These are phyloP conservation scores for Corythaeola cristata DNA, from an alignment of 2,113 vertebrate species.

Conservation along the genomic window DNA sequence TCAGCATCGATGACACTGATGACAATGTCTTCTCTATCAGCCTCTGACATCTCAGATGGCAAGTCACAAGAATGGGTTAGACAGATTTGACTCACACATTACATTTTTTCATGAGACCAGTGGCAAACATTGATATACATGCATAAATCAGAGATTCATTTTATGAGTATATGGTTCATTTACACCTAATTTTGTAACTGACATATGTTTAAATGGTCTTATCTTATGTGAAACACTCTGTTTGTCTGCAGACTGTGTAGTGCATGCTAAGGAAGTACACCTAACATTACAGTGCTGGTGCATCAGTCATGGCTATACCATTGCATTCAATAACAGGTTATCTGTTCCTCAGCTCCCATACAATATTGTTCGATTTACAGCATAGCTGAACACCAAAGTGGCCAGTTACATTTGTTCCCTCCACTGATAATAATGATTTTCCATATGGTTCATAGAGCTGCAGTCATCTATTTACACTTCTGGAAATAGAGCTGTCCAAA, in stretches of 20 bases:
- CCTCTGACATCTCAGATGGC: background rate
- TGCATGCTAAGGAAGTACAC: background rate
- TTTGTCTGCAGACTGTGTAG: background rate
- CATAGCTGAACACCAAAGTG: background rate
- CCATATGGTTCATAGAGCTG: background rate
- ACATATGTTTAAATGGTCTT: constrained; percentile 48
- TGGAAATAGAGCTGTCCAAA: background rate
- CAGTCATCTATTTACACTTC: background rate
- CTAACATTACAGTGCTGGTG: background rate
- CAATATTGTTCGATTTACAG: background rate
- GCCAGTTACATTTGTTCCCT: background rate
- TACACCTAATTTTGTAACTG: constrained; percentile 51
- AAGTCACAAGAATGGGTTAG: background rate
- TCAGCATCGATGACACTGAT: background rate
- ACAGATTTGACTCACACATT: background rate
- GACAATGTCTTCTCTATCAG: background rate
- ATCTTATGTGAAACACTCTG: background rate
- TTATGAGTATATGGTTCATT: background rate
- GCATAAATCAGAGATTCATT: constrained; percentile 1
- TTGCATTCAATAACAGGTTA: background rate
- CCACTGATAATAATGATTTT: background rate
- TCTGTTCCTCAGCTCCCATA: background rate
- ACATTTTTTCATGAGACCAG: background rate
- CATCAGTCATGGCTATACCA: background rate
- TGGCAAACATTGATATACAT: background rate